phyloP scores from a whole-genome alignment of 2,113 vertebrate genomes.

The Phrynocephalus versicolor region DNA sequence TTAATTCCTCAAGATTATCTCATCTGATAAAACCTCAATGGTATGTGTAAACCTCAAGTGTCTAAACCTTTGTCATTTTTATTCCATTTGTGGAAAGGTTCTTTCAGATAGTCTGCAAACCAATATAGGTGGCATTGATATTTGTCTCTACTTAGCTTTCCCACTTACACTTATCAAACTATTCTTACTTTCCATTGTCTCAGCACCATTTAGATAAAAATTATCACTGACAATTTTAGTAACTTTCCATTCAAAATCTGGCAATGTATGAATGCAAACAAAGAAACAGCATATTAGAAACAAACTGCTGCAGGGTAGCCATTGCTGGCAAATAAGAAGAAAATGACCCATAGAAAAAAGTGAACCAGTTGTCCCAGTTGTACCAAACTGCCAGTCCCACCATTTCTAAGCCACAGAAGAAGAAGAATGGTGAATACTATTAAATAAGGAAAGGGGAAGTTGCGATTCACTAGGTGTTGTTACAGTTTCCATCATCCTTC shows the following conservation, averaged over 20 bases:
- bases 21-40: conserved; percentile 17
- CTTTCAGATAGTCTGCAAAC: conserved; percentile 53
- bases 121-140: conserved; percentile 53
- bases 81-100: conserved; percentile 46
- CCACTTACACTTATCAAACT: conserved; percentile 31
- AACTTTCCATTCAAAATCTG: conserved; percentile 14
- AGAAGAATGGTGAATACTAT: not conserved
- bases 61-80: conserved; percentile 18
- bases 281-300: not conserved
- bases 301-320: not conserved
- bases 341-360: not conserved
- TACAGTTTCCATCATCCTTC: not conserved
- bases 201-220: not conserved
- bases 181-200: conserved; percentile 14
- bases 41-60: conserved; percentile 41
- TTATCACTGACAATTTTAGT: not conserved
- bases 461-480: not conserved
- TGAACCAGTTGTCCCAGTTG: not conserved
- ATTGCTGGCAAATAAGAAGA: not conserved
- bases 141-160: conserved; percentile 45
- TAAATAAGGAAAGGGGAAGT: not conserved
- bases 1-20: conserved; percentile 27
- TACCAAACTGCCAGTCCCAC: too few species aligned
- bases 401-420: not conserved
- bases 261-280: not conserved